Conservation (phyloP, 2,888 invertebrate species). For the Hypsopygia costalis region DNA sequence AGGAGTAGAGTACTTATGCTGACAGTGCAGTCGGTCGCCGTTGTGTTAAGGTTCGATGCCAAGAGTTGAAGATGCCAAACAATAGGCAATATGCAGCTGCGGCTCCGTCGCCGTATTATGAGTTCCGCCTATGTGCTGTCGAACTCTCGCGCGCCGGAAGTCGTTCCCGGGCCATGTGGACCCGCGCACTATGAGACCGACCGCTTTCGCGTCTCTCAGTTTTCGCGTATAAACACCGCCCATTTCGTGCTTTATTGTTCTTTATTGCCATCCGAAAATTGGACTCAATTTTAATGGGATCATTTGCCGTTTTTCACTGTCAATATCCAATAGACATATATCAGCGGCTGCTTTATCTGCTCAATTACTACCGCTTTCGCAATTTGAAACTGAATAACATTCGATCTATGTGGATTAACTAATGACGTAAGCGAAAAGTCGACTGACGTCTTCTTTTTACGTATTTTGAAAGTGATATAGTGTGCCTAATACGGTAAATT, state of each 20-base stretch:
- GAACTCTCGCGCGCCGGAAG: conserved; percentile 59
- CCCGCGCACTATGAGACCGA: not conserved
- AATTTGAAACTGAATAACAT: conserved; percentile 13
- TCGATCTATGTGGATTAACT: not conserved
- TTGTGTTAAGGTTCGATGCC: conserved; percentile 65
- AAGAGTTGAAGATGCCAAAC: conserved; percentile 76
- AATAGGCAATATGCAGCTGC: conserved; percentile 68
- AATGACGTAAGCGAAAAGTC: conserved; percentile 1
- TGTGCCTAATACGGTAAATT: too few relatives aligned
- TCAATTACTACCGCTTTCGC: not conserved
- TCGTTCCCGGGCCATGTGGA: conserved; percentile 34
- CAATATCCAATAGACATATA: conserved; percentile 5
- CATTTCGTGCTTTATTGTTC: conserved; percentile 21
- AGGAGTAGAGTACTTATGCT: conserved; percentile 62
- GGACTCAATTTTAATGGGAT: conserved; percentile 24
- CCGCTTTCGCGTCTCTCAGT: not conserved
- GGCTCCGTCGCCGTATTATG: conserved; percentile 45
- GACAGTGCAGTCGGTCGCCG: conserved; percentile 56
- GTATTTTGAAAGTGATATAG: too few relatives aligned
- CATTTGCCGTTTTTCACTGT: conserved; percentile 17
- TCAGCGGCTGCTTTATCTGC: not conserved
- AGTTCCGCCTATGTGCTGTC: conserved; percentile 57
- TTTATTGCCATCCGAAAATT: conserved; percentile 38
- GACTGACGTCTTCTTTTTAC: not conserved
- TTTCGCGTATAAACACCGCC: conserved; percentile 10